These are phyloP conservation scores for Coptotermes formosanus DNA, from an alignment of 1,140 invertebrate genomes.

Conservation along the genomic window DNA sequence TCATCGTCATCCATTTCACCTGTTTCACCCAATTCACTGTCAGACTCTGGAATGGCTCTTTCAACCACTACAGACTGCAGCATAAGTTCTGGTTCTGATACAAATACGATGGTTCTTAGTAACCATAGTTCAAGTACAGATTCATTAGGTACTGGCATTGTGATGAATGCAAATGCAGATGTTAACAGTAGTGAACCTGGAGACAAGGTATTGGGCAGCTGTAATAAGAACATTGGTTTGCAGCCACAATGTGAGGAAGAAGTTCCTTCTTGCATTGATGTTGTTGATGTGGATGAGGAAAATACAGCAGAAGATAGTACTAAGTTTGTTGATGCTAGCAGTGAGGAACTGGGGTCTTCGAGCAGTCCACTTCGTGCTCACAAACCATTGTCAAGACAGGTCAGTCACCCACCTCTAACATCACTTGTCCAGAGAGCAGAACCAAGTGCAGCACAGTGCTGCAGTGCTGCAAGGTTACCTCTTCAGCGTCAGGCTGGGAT, in stretches of 20 bases:
- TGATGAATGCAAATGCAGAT: not conserved
- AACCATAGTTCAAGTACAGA: slow-evolving; percentile 41
- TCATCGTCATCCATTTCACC: slow-evolving; percentile 26
- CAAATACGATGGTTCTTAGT: slow-evolving; percentile 40
- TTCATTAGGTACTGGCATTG: slow-evolving; percentile 37
- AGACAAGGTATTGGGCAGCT: not conserved
- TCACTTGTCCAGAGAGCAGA: slow-evolving; percentile 30
- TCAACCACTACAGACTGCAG: slow-evolving; percentile 28
- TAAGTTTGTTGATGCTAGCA: slow-evolving; percentile 31
- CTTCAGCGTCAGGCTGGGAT: slow-evolving; percentile 35
- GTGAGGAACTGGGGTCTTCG: slow-evolving; percentile 48
- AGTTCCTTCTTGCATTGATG: not conserved
- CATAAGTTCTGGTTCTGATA: slow-evolving; percentile 36
- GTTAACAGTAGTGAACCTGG: not conserved
- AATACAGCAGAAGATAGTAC: slow-evolving; percentile 34
- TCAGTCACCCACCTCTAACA: slow-evolving; percentile 41
- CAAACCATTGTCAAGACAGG: slow-evolving; percentile 58
- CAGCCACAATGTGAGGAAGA: not conserved
- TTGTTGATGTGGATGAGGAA: not conserved
- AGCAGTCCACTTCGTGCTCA: slow-evolving; percentile 49
- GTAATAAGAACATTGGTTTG: not conserved
- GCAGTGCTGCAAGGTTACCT: slow-evolving; percentile 41
- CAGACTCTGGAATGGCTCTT: slow-evolving; percentile 34
- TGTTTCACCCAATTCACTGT: slow-evolving; percentile 36
- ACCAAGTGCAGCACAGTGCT: not conserved